Conservation (phyloP, 2,888 invertebrate genomes). For the Coelinius sp. region DNA sequence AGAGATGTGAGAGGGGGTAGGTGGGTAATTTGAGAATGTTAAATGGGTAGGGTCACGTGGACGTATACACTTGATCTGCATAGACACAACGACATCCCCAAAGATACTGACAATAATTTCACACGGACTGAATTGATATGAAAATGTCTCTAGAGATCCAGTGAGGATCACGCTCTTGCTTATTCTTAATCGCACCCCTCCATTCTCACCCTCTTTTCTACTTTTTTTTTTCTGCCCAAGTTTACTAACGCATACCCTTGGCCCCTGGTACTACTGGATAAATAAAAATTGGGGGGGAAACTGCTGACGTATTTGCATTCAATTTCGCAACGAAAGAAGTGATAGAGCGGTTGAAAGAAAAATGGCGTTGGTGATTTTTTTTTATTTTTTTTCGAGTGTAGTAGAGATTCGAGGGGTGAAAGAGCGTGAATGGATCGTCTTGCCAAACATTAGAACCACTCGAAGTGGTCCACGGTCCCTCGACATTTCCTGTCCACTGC, state of each 20-base stretch:
- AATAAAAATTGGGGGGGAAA: neutral
- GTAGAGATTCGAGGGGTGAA: neutral
- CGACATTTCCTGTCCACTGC: conserved; percentile 22
- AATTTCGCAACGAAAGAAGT: conserved; percentile 11
- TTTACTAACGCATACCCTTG: neutral
- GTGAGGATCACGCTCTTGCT: neutral
- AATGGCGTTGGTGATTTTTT: neutral
- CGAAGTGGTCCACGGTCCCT: conserved; percentile 15
- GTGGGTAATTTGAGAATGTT: conserved; percentile 5
- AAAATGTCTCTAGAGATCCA: neutral
- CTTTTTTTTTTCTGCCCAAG: neutral
- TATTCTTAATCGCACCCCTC: neutral
- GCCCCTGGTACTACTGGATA: neutral
- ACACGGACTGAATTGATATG: conserved; percentile 7
- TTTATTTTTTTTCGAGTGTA: neutral
- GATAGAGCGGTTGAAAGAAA: conserved; percentile 6
- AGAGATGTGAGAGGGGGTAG: neutral
- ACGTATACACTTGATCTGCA: conserved; percentile 30
- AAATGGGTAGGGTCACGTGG: conserved; percentile 27
- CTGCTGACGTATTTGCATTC: conserved; percentile 29
- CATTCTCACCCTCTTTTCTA: neutral
- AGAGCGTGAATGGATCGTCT: neutral
- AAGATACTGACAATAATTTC: neutral
- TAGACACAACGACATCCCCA: conserved; percentile 10
- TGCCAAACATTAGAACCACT: conserved; percentile 12